Conservation (phyloP, 2,113 vertebrate species). For the Laticauda colubrina region DNA sequence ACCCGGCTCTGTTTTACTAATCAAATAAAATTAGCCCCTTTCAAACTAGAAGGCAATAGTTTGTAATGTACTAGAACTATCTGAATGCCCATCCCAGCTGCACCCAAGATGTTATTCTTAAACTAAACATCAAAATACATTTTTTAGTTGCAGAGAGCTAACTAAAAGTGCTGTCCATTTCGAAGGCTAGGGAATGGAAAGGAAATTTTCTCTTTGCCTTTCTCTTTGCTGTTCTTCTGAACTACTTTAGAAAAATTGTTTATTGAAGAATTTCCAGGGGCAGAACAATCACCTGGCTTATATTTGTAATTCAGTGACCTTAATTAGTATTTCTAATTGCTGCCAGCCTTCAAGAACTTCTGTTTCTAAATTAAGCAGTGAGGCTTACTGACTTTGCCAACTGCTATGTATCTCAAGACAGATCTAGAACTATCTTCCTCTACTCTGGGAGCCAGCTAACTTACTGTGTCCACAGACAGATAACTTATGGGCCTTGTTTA, state of each 20-base stretch:
- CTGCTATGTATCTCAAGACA: neutral
- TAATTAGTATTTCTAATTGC: neutral
- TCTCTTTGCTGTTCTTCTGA: neutral
- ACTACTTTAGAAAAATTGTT: neutral
- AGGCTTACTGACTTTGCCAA: neutral
- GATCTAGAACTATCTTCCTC: neutral
- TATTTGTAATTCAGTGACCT: neutral
- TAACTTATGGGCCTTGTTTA: neutral
- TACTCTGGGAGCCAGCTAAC: neutral
- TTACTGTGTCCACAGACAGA: neutral
- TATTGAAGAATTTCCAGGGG: neutral
- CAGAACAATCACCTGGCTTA: neutral
- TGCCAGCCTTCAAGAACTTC: neutral
- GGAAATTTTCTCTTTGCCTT: neutral
- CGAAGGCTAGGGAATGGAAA: neutral
- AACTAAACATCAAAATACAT: neutral
- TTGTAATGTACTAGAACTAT: neutral
- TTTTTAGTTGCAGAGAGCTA: neutral
- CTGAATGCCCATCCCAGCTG: neutral
- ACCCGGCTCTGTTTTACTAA: neutral
- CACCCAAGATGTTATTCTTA: neutral
- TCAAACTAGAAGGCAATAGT: neutral
- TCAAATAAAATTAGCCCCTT: constrained; percentile 5
- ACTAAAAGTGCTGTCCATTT: neutral
- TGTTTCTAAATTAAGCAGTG: neutral